These are phyloP conservation scores for Orbicella faveolata DNA, from an alignment of 64 coral and sea anemone species.

Conservation along the genomic window DNA sequence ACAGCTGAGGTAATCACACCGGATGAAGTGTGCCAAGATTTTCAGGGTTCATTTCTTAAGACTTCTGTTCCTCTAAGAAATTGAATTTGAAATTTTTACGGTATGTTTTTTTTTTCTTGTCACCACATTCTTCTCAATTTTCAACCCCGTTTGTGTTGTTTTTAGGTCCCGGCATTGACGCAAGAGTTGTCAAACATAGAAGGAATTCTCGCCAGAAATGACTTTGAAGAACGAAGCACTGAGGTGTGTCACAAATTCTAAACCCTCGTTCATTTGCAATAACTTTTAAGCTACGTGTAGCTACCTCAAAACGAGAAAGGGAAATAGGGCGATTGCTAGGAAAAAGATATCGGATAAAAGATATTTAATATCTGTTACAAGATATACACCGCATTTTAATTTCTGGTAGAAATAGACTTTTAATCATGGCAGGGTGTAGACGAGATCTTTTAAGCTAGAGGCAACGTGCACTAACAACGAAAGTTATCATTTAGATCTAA, in stretches of 20 bases:
- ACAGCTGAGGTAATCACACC: too few relatives aligned
- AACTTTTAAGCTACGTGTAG: too few relatives aligned
- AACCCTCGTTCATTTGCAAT: background rate
- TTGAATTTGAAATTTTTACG: too few relatives aligned
- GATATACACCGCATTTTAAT: too few relatives aligned
- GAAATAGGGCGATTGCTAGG: background rate
- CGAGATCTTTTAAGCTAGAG: too few relatives aligned
- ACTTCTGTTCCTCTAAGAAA: background rate
- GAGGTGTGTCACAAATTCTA: background rate
- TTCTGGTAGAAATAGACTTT: background rate
- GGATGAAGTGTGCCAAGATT: too few relatives aligned
- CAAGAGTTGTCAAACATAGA: slow-evolving; percentile 35
- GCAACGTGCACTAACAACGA: too few relatives aligned
- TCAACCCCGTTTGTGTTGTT: background rate
- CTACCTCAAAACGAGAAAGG: background rate
- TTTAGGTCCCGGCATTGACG: slow-evolving; percentile 25
- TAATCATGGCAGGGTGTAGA: too few relatives aligned
- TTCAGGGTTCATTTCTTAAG: too few relatives aligned
- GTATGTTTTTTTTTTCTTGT: background rate
- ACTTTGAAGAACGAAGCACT: slow-evolving; percentile 20
- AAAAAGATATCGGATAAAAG: too few relatives aligned
- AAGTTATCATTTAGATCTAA: background rate
- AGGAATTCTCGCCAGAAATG: slow-evolving; percentile 23
- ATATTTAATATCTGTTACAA: background rate
- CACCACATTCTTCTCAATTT: background rate